A percentile compares a stretch with the other conserved stretches of the same genome.
These are phyloP conservation scores for Phenganax subtilis DNA, from an alignment of 92 coral and sea anemone species.

Conservation along the genomic window DNA sequence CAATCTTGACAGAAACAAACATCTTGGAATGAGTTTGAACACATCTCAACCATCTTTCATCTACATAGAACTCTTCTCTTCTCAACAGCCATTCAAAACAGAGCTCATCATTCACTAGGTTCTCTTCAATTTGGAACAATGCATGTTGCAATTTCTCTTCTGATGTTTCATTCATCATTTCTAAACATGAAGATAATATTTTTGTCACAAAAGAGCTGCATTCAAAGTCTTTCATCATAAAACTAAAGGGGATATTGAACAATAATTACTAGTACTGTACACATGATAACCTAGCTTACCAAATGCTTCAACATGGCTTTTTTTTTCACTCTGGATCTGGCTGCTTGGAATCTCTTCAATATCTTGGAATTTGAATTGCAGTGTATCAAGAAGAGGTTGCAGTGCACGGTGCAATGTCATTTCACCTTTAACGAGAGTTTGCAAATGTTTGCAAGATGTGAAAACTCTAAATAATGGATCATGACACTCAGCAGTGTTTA, in stretches of 20 bases:
- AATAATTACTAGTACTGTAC: neutral
- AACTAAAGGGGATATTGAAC: too few relatives aligned
- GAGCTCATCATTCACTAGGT: neutral
- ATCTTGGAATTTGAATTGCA: constrained; percentile 7
- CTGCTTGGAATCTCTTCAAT: neutral
- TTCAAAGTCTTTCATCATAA: neutral
- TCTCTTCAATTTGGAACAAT: constrained; percentile 21
- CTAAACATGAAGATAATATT: neutral
- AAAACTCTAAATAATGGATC: constrained; percentile 9
- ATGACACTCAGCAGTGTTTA: neutral
- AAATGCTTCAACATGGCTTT: neutral
- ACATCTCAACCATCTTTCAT: constrained; percentile 33
- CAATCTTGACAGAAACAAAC: constrained; percentile 21
- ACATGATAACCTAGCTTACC: neutral
- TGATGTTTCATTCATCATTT: neutral
- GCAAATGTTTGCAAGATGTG: constrained; percentile 11
- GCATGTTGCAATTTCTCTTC: constrained; percentile 26
- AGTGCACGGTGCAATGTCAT: neutral
- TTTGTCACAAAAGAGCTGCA: neutral
- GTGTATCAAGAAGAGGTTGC: constrained; percentile 3
- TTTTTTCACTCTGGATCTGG: neutral
- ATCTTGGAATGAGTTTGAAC: neutral
- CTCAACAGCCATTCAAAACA: constrained; percentile 30
- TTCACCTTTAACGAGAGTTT: neutral
- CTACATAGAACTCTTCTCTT: constrained; percentile 27